These are phyloP conservation scores for Trachythela sp. DNA, from an alignment of 64 coral and sea anemone species.

Conservation along the genomic window DNA sequence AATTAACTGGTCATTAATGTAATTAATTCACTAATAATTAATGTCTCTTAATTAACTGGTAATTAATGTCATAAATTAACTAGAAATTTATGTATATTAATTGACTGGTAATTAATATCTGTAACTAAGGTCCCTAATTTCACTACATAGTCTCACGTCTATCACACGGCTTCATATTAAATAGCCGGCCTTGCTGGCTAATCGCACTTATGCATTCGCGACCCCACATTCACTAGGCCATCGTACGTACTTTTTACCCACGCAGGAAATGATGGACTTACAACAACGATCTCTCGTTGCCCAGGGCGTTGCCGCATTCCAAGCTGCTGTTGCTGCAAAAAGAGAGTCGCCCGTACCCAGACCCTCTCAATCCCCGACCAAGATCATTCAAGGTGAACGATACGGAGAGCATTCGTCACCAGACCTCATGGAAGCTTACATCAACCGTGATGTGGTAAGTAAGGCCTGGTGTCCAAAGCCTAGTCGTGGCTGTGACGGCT, in stretches of 20 bases:
- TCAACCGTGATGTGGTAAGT: slow-evolving; percentile 93
- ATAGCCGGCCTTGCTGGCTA: too few species aligned
- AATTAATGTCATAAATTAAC: too few species aligned
- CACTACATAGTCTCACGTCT: too few species aligned
- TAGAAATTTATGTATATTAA: too few species aligned
- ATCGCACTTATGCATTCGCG: background rate
- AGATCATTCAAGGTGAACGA: slow-evolving; percentile 29
- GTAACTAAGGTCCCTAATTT: too few species aligned
- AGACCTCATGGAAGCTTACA: slow-evolving; percentile 78
- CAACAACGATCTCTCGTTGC: slow-evolving; percentile 84
- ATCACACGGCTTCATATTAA: too few species aligned
- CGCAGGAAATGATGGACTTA: slow-evolving; percentile 65
- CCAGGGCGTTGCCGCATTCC: slow-evolving; percentile 93
- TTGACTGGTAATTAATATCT: too few species aligned
- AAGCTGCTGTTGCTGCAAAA: slow-evolving; percentile 38
- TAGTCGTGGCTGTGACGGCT: too few species aligned
- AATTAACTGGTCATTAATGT: too few species aligned
- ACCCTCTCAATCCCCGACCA: slow-evolving; percentile 32
- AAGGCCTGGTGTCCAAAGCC: background rate
- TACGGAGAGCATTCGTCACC: slow-evolving; percentile 64
- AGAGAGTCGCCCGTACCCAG: slow-evolving; percentile 40
- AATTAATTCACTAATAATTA: too few species aligned
- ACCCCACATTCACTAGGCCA: background rate
- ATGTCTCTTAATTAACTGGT: too few species aligned
- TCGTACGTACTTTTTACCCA: background rate